Evolutionary conservation across 2,113 vertebrate genomes (phyloP).

Genomic region (Otocyon megalotis): DNA sequence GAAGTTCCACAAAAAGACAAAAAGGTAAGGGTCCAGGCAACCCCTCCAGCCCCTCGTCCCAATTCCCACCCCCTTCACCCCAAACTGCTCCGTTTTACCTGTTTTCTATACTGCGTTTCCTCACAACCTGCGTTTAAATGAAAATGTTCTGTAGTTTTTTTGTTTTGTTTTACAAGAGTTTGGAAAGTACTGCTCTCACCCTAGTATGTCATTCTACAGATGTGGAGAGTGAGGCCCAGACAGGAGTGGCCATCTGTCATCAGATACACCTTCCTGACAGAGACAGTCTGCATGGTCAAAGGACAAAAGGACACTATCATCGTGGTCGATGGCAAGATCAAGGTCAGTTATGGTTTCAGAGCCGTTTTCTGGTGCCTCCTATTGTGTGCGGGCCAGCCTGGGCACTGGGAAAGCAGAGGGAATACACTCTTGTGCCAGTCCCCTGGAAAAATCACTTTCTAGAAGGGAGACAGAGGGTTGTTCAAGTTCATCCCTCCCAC

Average conservation of each 20-base stretch:
- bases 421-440: fast-evolving
- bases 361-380: not conserved
- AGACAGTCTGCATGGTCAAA: not conserved
- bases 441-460: not conserved
- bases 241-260: not conserved
- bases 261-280: not conserved
- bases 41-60: not conserved
- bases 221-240: not conserved
- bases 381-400: not conserved
- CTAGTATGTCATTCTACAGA: not conserved
- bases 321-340: not conserved
- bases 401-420: not conserved
- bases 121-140: not conserved
- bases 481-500: too few relatives aligned
- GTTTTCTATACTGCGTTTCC: not conserved
- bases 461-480: not conserved
- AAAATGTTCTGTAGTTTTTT: not conserved
- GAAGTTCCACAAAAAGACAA: not conserved
- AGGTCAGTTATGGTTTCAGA: not conserved
- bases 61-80: not conserved
- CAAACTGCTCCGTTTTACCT: not conserved
- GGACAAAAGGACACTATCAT: not conserved
- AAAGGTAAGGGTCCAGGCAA: not conserved
- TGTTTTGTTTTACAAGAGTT: not conserved
- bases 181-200: not conserved